phyloP scores from a whole-genome alignment of 2,888 invertebrate species.

The Smittia sp. region DNA sequence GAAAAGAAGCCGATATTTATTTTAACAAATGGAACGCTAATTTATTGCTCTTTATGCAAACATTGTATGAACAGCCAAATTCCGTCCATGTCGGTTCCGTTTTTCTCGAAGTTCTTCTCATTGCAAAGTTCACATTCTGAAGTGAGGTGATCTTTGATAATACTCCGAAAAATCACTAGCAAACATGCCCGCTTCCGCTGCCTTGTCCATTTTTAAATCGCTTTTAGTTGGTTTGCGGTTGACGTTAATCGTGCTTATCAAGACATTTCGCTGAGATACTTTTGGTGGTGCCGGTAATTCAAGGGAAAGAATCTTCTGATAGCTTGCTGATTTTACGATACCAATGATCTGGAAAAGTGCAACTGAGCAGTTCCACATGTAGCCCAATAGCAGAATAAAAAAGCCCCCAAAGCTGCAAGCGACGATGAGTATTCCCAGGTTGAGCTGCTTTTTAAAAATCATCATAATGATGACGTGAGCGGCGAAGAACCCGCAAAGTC shows the following conservation, averaged over 20 bases:
- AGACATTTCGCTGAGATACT: not conserved
- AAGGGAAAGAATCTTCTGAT: not conserved
- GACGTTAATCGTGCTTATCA: not conserved
- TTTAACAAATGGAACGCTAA: no score
- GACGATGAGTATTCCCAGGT: conserved; percentile 26
- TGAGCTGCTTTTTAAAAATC: conserved; percentile 25
- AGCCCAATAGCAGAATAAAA: not conserved
- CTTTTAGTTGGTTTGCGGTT: not conserved
- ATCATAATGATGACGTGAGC: conserved; percentile 14
- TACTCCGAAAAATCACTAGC: conserved; percentile 3
- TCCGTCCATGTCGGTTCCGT: no score
- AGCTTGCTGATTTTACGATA: conserved; percentile 7
- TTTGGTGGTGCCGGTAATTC: not conserved
- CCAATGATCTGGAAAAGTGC: conserved; percentile 31
- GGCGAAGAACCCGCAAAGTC: not conserved
- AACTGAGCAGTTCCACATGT: not conserved
- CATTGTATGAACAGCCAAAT: no score
- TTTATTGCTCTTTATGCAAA: no score
- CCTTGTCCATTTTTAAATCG: not conserved
- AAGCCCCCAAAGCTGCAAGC: not conserved
- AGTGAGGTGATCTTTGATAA: not conserved
- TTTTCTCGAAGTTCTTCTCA: not conserved
- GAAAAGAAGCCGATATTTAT: no score
- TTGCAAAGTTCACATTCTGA: no score
- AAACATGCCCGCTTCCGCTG: not conserved